Base-by-base conservation (phyloP, 2,797 vertebrate species). In the Helostoma temminkii region DNA sequence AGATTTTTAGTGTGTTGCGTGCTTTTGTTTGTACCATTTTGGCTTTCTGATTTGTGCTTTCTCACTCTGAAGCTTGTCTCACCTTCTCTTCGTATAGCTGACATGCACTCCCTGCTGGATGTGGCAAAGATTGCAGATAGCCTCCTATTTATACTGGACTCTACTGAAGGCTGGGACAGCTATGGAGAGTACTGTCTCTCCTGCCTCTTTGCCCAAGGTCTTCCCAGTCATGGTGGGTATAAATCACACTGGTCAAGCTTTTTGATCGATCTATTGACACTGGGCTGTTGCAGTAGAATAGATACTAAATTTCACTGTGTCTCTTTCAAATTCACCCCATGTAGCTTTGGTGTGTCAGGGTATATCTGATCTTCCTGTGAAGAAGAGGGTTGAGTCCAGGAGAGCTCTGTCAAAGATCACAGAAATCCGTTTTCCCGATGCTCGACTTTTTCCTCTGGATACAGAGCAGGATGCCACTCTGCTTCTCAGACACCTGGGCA, bases 171-270 rank as follows among this genome's bases (percentile, higher is more conserved):
- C 37, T 99, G 97, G 98, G 98, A 99, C 84, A 93, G 82, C 18
- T 91, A 94, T 5, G 98, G 97, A 39, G 96, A 99, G 8, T 91
- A 96, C 81, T 97, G 96, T 83, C 95, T 99, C n/a, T 97, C 97
- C 65, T 97, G 96, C 74, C 93, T 99, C 25, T 99, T 99, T 1
- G 95, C 97, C 2, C 98, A 99, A 74, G 98, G 98, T 1, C 95
- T 99, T 55, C 96, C 97, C 42, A 99, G 93, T 74, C 93, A 96
- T 0, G 95, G 98, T 99, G 85, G 92, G 95, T 80, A 9, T 21
- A 15, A 39, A 53, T 30, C 28, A 11, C 12, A 24, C 1, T 59
- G 16, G 19, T n/a, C 5, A 11, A 46, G 34, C 54, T 10, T 54
- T 63, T 41, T n/a, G n/a, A n/a, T n/a, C n/a, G n/a, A n/a, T n/a